Evolutionary conservation across 1,140 invertebrate species (phyloP), one percentile per base, ranked within the genome.

Genomic region (Sminthurides bifidus): DNA sequence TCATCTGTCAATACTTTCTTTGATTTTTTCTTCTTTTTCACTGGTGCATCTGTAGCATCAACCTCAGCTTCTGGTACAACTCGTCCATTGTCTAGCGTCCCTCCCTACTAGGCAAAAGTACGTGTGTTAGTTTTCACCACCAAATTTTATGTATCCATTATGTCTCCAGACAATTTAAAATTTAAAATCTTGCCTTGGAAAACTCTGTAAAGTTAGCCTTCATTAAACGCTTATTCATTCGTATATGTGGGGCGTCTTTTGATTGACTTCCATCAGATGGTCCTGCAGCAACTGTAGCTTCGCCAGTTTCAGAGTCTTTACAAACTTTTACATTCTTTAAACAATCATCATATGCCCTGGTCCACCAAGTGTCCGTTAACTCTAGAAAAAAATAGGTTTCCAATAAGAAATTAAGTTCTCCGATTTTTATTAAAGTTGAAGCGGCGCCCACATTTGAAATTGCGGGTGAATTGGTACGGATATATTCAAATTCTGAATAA

Each of bases 341-440:
- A 27, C 56, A 57, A 37, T 61, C 59, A 26, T 53, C 35, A 38
- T 61, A 61, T 0, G 59, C 46, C 35, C 56, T 51, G 4, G 54
- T 56, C 63, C 63, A 65, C 63, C 63, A 65, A 15, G 59, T 52
- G 31, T 65, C 63, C 3, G 56, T 55, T 1, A 65, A 35, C 19
- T 65, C 63, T 49, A n/a, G 14, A 21, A 45, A 41, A 12, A 41
- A 5, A 12, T n/a, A n/a, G n/a, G n/a, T n/a, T n/a, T n/a, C n/a
- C n/a, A n/a, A n/a, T n/a, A n/a, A n/a, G n/a, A n/a, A n/a, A n/a
- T n/a, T n/a, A n/a, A n/a, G n/a, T n/a, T n/a, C n/a, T n/a, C n/a
- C n/a, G n/a, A n/a, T n/a, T n/a, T n/a, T n/a, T n/a, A n/a, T n/a
- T n/a, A n/a, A n/a, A n/a, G n/a, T n/a, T n/a, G n/a, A n/a, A n/a